These are phyloP conservation scores for Luidia sarsii DNA, from an alignment of 53 echinoderm and acorn worm species.

Conservation along the genomic window DNA sequence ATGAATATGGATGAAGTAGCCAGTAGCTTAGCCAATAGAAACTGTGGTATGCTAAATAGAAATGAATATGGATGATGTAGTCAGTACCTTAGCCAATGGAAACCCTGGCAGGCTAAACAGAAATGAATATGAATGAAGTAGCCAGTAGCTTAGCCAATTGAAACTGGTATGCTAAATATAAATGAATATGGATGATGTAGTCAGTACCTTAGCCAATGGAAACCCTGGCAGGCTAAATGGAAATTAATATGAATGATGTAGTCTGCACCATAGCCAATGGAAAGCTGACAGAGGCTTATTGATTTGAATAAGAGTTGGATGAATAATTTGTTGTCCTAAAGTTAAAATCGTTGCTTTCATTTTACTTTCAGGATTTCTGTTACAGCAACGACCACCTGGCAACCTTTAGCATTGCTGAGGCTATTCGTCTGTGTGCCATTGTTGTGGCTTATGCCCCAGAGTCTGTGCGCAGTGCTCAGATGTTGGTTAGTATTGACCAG, in stretches of 20 bases:
- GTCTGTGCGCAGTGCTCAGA: slow-evolving; percentile 89
- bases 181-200: too few relatives aligned
- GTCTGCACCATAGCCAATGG: not conserved
- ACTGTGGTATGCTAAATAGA: too few relatives aligned
- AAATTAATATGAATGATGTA: too few relatives aligned
- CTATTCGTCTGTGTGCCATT: slow-evolving; percentile 89
- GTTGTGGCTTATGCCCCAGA: slow-evolving; percentile 97
- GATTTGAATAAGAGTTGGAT: not conserved
- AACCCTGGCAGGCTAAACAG: too few relatives aligned
- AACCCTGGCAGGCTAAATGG: too few relatives aligned
- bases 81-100: too few relatives aligned
- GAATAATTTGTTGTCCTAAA: not conserved
- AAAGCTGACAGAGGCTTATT: too few relatives aligned
- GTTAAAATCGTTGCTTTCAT: not conserved
- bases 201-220: too few relatives aligned
- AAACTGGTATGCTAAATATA: too few relatives aligned
- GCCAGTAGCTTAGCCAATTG: not conserved
- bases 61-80: too few relatives aligned
- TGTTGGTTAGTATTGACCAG: slow-evolving; percentile 95
- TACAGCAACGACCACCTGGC: slow-evolving; percentile 86
- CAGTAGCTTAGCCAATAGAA: not conserved
- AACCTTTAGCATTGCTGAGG: slow-evolving; percentile 78
- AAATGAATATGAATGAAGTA: too few relatives aligned
- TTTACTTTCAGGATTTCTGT: slow-evolving; percentile 99
- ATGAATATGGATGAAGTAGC: not conserved